Evolutionary conservation across 2,797 vertebrate genomes (phyloP).

Genomic region (Avahi laniger): DNA sequence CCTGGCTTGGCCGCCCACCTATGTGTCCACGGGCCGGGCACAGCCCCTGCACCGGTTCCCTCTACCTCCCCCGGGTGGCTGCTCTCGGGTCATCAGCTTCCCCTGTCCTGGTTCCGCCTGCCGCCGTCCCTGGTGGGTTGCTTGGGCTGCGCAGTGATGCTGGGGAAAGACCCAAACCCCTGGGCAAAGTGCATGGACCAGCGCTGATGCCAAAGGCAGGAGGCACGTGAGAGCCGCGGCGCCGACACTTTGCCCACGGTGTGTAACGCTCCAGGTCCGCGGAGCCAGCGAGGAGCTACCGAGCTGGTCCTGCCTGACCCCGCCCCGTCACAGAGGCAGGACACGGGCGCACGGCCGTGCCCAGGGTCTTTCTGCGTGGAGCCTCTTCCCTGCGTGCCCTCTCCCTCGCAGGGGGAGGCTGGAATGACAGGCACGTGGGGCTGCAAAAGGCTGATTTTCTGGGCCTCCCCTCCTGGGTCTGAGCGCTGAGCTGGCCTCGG

Average conservation of each 20-base stretch:
- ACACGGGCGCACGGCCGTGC: rapidly evolving
- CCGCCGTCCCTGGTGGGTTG: rapidly evolving
- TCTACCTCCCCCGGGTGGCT: rapidly evolving
- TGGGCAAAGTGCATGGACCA: rapidly evolving
- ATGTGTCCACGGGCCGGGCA: not conserved
- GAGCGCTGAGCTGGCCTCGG: too few species aligned
- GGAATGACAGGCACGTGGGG: too few species aligned
- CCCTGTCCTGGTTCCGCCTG: rapidly evolving
- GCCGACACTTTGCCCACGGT: rapidly evolving
- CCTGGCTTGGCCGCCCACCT: not conserved
- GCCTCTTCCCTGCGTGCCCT: rapidly evolving
- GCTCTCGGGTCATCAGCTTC: rapidly evolving
- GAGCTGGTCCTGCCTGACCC: rapidly evolving
- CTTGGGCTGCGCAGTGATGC: rapidly evolving
- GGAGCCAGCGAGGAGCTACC: rapidly evolving
- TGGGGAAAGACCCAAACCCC: not conserved
- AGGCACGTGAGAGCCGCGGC: rapidly evolving
- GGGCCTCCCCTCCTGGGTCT: rapidly evolving
- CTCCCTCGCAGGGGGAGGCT: too few species aligned
- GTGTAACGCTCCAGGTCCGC: rapidly evolving
- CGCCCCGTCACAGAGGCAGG: rapidly evolving
- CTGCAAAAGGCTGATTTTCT: not conserved
- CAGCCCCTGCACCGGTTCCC: not conserved
- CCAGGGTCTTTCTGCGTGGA: rapidly evolving
- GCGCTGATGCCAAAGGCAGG: rapidly evolving